phyloP scores from a whole-genome alignment of 2,888 invertebrate species.

The Dynastes maya region DNA sequence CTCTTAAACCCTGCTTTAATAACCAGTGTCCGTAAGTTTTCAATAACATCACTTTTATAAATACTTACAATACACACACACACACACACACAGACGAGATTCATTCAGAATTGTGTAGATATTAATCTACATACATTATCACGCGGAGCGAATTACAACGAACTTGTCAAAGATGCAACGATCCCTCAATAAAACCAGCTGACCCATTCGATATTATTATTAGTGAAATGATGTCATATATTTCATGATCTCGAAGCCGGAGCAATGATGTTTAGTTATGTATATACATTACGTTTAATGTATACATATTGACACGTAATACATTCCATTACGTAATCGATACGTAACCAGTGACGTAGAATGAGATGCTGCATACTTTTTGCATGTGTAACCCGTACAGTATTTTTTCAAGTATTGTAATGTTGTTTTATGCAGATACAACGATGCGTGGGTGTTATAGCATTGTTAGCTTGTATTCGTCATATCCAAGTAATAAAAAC shows the following conservation, averaged over 20 bases:
- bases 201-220: constrained; percentile 55
- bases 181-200: constrained; percentile 52
- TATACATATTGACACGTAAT: constrained; percentile 27
- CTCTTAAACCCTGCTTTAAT: constrained; percentile 12
- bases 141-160: constrained; percentile 24
- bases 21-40: constrained; percentile 1
- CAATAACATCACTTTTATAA: constrained; percentile 39
- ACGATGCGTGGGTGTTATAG: not conserved
- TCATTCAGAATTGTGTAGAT: constrained; percentile 31
- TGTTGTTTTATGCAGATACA: constrained; percentile 7
- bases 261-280: constrained; percentile 12
- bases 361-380: constrained; percentile 32
- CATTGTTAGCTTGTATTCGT: constrained; percentile 4
- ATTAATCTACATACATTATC: constrained; percentile 38
- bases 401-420: constrained; percentile 23
- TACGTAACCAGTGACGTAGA: constrained; percentile 37
- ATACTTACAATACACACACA: not conserved
- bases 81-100: constrained; percentile 12
- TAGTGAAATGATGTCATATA: constrained; percentile 55
- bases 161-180: constrained; percentile 46
- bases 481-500: not conserved
- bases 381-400: constrained; percentile 10
- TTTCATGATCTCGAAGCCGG: constrained; percentile 23
- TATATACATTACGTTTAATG: not conserved
- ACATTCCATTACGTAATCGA: constrained; percentile 49